phyloP scores from a whole-genome alignment of 1,140 invertebrate genomes.

The Lanistes nyassanus region DNA sequence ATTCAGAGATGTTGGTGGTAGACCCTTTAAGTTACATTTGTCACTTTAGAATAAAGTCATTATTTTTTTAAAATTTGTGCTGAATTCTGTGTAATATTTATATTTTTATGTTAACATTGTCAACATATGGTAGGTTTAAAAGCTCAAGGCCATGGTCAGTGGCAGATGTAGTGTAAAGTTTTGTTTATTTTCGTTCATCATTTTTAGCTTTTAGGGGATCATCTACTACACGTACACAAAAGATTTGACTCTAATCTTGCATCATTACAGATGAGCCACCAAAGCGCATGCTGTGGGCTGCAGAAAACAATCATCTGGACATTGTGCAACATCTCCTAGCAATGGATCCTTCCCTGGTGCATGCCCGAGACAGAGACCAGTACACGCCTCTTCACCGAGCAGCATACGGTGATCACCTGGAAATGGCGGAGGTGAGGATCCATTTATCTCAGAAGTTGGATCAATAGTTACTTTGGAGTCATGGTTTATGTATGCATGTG shows the following conservation, averaged over 20 bases:
- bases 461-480: background rate
- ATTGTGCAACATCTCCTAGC: slow-evolving; percentile 74
- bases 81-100: too few relatives aligned
- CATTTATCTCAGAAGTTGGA: slow-evolving; percentile 5
- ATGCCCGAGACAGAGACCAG: slow-evolving; percentile 83
- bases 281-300: slow-evolving; percentile 77
- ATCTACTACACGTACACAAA: too few relatives aligned
- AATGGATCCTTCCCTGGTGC: slow-evolving; percentile 74
- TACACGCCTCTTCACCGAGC: slow-evolving; percentile 93
- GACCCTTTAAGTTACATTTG: too few relatives aligned
- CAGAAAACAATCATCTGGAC: slow-evolving; percentile 82
- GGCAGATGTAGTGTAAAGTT: too few relatives aligned
- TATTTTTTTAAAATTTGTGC: too few relatives aligned
- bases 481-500: slow-evolving; percentile 6
- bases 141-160: too few relatives aligned
- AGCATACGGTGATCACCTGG: slow-evolving; percentile 86
- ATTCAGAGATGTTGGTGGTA: too few relatives aligned
- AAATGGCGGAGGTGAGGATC: slow-evolving; percentile 76
- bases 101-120: too few relatives aligned
- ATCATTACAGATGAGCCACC: slow-evolving; percentile 49
- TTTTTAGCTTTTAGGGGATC: too few relatives aligned
- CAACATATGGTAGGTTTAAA: too few relatives aligned
- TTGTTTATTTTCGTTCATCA: too few relatives aligned
- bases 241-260: slow-evolving; percentile 3
- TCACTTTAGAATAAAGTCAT: too few relatives aligned